Evolutionary conservation across 2,797 vertebrate genomes (phyloP).

Genomic region (Adelosebastes latens): DNA sequence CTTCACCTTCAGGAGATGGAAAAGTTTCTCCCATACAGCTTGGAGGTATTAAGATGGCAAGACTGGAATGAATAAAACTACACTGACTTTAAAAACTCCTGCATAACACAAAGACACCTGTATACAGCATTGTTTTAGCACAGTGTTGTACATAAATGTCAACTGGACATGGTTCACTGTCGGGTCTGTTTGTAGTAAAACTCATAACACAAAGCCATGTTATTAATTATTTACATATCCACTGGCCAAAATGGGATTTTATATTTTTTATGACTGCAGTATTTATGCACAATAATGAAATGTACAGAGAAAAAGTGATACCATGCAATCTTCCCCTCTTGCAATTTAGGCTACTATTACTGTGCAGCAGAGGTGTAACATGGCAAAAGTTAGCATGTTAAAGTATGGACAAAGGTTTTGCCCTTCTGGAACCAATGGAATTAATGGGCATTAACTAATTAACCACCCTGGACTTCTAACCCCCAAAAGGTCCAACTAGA

Average conservation of each 20-base stretch:
- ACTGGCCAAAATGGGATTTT: background rate
- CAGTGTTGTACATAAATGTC: background rate
- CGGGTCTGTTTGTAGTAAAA: background rate
- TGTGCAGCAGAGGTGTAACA: background rate
- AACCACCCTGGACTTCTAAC: too few species aligned
- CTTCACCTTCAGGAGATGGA: conserved; percentile 5
- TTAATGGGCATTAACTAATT: too few species aligned
- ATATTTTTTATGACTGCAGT: background rate
- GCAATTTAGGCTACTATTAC: background rate
- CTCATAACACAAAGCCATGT: background rate
- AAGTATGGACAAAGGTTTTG: too few species aligned
- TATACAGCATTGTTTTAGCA: background rate
- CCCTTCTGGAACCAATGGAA: too few species aligned
- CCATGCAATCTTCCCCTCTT: background rate
- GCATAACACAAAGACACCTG: background rate
- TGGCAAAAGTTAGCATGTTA: too few species aligned
- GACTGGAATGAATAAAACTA: background rate
- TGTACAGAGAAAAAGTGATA: background rate
- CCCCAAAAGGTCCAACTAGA: too few species aligned
- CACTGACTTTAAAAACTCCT: background rate
- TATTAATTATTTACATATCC: conserved; percentile 6
- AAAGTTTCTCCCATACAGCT: background rate
- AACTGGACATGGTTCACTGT: background rate
- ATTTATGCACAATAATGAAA: background rate
- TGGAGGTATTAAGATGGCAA: background rate